Percentiles rank a stretch among this genome's conserved stretches.
Conservation (phyloP, 2,797 vertebrate genomes). For the Channallabes apus region DNA sequence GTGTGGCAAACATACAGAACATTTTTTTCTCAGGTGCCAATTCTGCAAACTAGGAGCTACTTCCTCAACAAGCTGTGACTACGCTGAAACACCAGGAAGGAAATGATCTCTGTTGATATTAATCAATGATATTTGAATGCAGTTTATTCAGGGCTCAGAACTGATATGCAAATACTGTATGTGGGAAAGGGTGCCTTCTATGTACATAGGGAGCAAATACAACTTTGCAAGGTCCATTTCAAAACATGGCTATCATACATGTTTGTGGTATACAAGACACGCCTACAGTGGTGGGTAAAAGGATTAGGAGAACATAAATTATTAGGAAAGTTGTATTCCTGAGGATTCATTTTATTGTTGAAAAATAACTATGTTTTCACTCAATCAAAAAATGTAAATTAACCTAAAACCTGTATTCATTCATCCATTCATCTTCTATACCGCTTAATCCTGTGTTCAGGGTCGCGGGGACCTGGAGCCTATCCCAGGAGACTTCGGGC, state of each 20-base stretch:
- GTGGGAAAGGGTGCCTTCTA: background rate
- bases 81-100: background rate
- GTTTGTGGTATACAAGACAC: background rate
- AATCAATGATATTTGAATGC: background rate
- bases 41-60: conserved; percentile 4
- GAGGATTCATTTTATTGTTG: no score
- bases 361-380: no score
- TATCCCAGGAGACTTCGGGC: no score
- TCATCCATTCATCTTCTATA: no score
- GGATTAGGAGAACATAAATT: no score
- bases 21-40: conserved; percentile 1
- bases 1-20: conserved; percentile 26
- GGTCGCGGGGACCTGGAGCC: no score
- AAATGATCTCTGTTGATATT: background rate
- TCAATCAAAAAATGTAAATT: no score
- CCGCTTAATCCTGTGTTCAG: no score
- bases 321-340: no score
- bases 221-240: background rate
- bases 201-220: background rate
- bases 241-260: background rate
- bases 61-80: background rate
- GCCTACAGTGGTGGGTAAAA: no score
- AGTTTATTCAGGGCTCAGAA: background rate
- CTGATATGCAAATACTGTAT: background rate
- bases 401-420: no score